Evolutionary conservation across 1,140 invertebrate genomes (phyloP), one percentile per base, ranked within the genome.

Genomic region (Belonocnema kinseyi): DNA sequence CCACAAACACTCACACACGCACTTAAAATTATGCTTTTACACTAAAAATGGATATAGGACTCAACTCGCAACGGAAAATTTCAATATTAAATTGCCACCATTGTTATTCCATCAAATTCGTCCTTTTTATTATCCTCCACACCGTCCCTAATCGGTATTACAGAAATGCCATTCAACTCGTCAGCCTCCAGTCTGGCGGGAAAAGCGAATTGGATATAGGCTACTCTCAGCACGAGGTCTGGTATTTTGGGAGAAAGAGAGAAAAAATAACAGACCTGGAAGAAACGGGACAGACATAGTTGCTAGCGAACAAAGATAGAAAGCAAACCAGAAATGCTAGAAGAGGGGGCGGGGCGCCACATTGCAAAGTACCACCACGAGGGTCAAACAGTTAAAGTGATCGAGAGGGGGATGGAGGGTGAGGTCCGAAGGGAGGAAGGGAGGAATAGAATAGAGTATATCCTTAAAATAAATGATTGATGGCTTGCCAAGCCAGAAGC

Each of bases 381-480:
- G 76, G 77, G 80, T 73, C 74, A 70, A 79, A 50, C 74, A 75
- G 80, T 73, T 77, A 70, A 79, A 74, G 76, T 77, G 77, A 77
- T 76, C 66, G 21, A 58, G 19, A 54, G 52, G 12, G 70, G 53
- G 75, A 51, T 50, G 70, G 72, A 56, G 74, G 76, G 79, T 70
- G 77, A 74, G 79, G 56, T 50, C 78, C 72, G 58, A 80, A 58
- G 52, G 74, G 51, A 26, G 72, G 72, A 66, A 78, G 77, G 17
- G 71, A 75, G 72, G 76, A 21, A 50, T n/a, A 33, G 73, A 74
- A 75, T 75, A 81, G n/a, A 26, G 21, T 84, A 84, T 86, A 46
- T 83, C 81, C 81, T 81, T 82, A 78, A 66, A 66, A 46, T 66
- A 40, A 81, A 87, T 86, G 85, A 88, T 88, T 85, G 85, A 88